Conservation (phyloP, 2,888 invertebrate species). For the Thyatira batis region DNA sequence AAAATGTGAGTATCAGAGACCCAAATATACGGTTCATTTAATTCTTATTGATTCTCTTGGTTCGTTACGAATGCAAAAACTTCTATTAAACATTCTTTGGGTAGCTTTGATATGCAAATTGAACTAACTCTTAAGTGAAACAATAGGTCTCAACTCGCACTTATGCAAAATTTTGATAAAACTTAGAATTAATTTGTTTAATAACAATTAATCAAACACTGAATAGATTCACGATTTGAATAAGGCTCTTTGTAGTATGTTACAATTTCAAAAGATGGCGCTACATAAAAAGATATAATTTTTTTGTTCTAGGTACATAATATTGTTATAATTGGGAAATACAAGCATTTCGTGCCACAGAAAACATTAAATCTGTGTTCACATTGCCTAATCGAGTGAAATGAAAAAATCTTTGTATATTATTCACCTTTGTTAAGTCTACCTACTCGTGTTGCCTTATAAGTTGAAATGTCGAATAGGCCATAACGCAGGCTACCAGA, state of each 20-base stretch:
- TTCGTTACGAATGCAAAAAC: constrained; percentile 76
- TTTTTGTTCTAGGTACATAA: not conserved
- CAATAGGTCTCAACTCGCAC: constrained; percentile 61
- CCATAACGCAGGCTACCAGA: not conserved
- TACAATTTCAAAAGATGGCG: not conserved
- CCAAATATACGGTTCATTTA: constrained; percentile 54
- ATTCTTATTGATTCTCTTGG: constrained; percentile 62
- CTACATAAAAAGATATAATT: not conserved
- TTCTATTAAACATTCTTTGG: constrained; percentile 64
- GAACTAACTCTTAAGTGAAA: constrained; percentile 59
- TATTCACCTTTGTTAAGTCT: not conserved
- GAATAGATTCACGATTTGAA: not conserved
- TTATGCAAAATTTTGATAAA: constrained; percentile 32
- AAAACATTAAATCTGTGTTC: too few species aligned
- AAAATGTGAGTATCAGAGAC: constrained; percentile 3
- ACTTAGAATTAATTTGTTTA: constrained; percentile 37
- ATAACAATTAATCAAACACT: constrained; percentile 35
- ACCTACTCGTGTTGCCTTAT: not conserved
- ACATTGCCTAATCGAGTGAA: not conserved
- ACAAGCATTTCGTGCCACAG: too few species aligned
- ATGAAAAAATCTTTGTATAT: not conserved
- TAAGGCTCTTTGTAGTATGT: not conserved
- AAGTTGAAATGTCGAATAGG: not conserved
- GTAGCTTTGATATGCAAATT: constrained; percentile 72
- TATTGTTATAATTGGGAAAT: too few species aligned